These are phyloP conservation scores for Synanthedon tipuliformis DNA, from an alignment of 2,888 invertebrate genomes.

Conservation along the genomic window DNA sequence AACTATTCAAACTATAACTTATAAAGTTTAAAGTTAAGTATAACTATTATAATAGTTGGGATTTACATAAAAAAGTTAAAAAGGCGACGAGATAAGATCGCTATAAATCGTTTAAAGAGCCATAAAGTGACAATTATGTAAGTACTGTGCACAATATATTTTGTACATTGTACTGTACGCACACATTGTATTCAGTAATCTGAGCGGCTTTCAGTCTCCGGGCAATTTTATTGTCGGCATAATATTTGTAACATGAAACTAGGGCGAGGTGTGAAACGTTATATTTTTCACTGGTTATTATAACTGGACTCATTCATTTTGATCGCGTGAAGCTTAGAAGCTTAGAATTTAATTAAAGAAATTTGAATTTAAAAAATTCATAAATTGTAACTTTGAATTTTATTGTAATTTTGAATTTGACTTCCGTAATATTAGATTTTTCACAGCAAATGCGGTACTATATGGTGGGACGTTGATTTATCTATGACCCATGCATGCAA, in stretches of 20 bases:
- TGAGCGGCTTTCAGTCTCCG: conserved; percentile 11
- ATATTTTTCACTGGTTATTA: conserved; percentile 5
- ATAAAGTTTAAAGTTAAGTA: too few relatives aligned
- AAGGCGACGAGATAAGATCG: conserved; percentile 3
- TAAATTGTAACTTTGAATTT: too few relatives aligned
- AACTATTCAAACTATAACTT: too few relatives aligned
- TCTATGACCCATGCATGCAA: too few relatives aligned
- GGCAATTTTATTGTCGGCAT: conserved; percentile 13
- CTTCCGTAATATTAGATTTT: too few relatives aligned
- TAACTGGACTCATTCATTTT: conserved; percentile 1
- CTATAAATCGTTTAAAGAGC: conserved; percentile 20
- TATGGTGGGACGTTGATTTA: too few relatives aligned
- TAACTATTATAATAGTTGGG: too few relatives aligned
- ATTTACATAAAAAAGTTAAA: neutral
- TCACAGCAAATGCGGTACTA: too few relatives aligned
- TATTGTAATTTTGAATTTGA: too few relatives aligned
- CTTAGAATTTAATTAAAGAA: too few relatives aligned
- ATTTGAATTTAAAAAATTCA: too few relatives aligned
- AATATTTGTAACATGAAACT: conserved; percentile 29
- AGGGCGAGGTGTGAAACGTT: conserved; percentile 19
- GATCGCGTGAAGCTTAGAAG: neutral
- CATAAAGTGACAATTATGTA: conserved; percentile 30
- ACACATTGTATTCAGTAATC: conserved; percentile 4
- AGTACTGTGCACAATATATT: conserved; percentile 11
- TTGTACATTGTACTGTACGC: too few relatives aligned